Percentiles rank a stretch among this genome's conserved stretches.
Evolutionary conservation across 2,113 vertebrate genomes (phyloP).

Genomic region (Cynopterus brachyotis): DNA sequence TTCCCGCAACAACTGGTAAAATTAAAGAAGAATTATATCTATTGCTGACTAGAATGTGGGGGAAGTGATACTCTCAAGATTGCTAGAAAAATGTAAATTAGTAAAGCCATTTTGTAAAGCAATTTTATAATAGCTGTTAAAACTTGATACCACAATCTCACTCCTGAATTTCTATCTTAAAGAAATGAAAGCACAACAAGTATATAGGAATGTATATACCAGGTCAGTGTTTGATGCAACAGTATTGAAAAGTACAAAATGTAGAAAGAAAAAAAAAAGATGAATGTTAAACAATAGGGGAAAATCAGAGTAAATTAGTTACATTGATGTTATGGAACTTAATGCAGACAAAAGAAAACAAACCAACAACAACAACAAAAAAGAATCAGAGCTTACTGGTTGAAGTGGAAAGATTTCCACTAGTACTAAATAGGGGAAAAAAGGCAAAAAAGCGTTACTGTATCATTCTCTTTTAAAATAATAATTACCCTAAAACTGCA

Average conservation of each 20-base stretch:
- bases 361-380: not conserved
- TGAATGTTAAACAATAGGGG: not conserved
- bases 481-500: not conserved
- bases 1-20: not conserved
- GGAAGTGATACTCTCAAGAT: not conserved
- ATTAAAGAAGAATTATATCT: not conserved
- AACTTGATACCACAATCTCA: not conserved
- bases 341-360: not conserved
- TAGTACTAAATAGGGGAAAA: not conserved
- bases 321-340: not conserved
- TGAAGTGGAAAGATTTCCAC: not conserved
- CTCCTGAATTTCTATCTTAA: not conserved
- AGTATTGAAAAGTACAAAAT: not conserved
- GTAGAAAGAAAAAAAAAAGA: not conserved
- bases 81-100: not conserved
- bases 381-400: not conserved
- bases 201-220: not conserved
- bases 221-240: not conserved
- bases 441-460: not conserved
- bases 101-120: not conserved
- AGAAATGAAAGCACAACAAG: not conserved
- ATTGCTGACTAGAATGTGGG: not conserved
- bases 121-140: not conserved
- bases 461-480: not conserved
- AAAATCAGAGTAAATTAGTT: not conserved